These are phyloP conservation scores for Armadillidium nasatum DNA, from an alignment of 1,140 invertebrate species.

Conservation along the genomic window DNA sequence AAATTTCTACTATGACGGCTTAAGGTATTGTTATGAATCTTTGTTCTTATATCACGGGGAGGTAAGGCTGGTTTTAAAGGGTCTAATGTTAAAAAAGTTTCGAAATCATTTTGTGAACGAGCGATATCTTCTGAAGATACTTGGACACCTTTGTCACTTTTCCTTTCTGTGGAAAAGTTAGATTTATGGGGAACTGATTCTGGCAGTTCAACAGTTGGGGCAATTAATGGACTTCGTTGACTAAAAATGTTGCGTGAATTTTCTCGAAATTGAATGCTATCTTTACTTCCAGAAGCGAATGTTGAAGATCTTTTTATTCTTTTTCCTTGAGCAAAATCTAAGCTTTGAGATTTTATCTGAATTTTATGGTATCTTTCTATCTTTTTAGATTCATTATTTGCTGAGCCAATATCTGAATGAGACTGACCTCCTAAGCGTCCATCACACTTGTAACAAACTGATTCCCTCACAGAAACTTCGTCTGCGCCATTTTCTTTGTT, in stretches of 20 bases:
- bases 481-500: not conserved
- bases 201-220: not conserved
- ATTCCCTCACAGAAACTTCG: not conserved
- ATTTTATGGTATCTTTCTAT: not conserved
- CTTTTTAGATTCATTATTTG: not conserved
- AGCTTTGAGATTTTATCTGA: not conserved
- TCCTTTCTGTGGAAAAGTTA: not conserved
- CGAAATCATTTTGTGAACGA: not conserved
- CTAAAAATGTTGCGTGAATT: not conserved
- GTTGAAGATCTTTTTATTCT: not conserved
- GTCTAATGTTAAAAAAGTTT: not conserved
- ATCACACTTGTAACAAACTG: not conserved
- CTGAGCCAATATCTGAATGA: not conserved
- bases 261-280: not conserved
- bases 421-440: not conserved
- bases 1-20: too few species aligned
- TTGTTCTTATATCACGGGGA: too few species aligned
- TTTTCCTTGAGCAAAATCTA: not conserved
- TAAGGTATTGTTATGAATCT: too few species aligned
- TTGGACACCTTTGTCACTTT: not conserved
- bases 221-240: not conserved
- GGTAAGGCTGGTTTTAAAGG: not conserved
- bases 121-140: constrained; percentile 3
- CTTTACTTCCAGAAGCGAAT: not conserved
- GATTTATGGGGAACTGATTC: not conserved